Evolutionary conservation across 1,140 invertebrate genomes (phyloP).

Genomic region (Stegodyphus mimosarum): DNA sequence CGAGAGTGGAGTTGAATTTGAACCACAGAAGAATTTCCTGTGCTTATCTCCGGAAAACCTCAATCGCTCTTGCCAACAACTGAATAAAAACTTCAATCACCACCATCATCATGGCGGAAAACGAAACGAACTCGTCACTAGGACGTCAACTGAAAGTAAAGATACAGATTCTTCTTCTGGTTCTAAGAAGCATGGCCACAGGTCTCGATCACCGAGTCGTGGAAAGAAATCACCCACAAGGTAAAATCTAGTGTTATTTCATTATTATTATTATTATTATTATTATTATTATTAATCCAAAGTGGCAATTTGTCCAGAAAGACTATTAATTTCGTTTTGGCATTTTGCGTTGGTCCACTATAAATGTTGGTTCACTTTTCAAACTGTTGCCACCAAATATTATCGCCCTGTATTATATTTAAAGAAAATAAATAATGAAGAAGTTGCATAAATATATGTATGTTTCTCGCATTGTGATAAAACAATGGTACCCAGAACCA

Average conservation of each 20-base stretch:
- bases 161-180: conserved; percentile 49
- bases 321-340: too few species aligned
- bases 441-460: too few species aligned
- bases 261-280: too few species aligned
- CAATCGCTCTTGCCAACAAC: conserved; percentile 31
- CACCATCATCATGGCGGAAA: conserved; percentile 30
- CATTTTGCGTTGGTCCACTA: too few species aligned
- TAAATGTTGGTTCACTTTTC: too few species aligned
- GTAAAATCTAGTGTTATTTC: neutral
- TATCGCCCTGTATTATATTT: too few species aligned
- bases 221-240: conserved; percentile 8
- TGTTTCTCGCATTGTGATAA: too few species aligned
- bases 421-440: too few species aligned
- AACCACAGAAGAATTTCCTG: conserved; percentile 28
- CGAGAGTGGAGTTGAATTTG: neutral
- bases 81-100: conserved; percentile 28
- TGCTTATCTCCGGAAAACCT: conserved; percentile 30
- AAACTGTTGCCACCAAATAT: too few species aligned
- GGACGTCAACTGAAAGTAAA: conserved; percentile 44
- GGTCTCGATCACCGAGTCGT: conserved; percentile 13
- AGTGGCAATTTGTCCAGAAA: too few species aligned
- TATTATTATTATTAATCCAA: too few species aligned
- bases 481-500: too few species aligned
- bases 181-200: conserved; percentile 41
- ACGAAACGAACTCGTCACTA: conserved; percentile 18